Base-by-base conservation (phyloP, 2,113 vertebrate genomes). In the Ondatra zibethicus region DNA sequence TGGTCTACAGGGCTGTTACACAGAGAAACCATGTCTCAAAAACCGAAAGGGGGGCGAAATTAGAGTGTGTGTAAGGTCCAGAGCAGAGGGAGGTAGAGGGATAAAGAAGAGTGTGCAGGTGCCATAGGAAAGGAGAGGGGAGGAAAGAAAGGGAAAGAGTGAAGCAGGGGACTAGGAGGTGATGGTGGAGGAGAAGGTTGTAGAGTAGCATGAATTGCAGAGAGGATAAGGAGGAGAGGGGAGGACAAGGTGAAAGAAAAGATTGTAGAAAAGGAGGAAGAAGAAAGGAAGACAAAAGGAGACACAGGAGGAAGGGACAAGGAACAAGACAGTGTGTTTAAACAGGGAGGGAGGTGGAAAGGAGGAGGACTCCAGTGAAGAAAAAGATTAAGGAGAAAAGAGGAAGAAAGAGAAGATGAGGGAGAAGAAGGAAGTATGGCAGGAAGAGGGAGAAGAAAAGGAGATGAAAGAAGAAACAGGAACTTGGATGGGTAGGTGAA, bases 291-390 rank as follows among this genome's bases (percentile, higher is more conserved):
- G 52, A 70, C 23, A 13, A n/a, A 45, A 36, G 47, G 12, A 19
- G 14, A 16, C 25, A 12, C 5, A 33, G 29, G n/a, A 13, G 23
- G 23, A n/a, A 0, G 10, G 36, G 47, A 11, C 3, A 0, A 5
- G 9, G 27, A 2, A 7, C 33, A 11, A 25, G 19, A 8, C 33
- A 36, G 77, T 25, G 13, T 36, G 19, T 39, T 12, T 36, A 72
- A 19, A n/a, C 16, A n/a, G 9, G 39, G 29, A 73, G 8, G 25
- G n/a, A 16, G 65, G 13, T 10, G 23, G 29, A 9, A 31, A 33
- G 27, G 72, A 42, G n/a, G n/a, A 73, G 70, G n/a, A 39, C 36
- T 21, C 68, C 70, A 39, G 36, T 10, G 72, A 73, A 9, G 70
- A 42, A 23, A 19, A 25, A 10, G 72, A 5, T 8, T 68, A 68